Evolutionary conservation across 2,888 invertebrate species (phyloP), one percentile per base, ranked within the genome.

Genomic region (Tenthredo mesomela): DNA sequence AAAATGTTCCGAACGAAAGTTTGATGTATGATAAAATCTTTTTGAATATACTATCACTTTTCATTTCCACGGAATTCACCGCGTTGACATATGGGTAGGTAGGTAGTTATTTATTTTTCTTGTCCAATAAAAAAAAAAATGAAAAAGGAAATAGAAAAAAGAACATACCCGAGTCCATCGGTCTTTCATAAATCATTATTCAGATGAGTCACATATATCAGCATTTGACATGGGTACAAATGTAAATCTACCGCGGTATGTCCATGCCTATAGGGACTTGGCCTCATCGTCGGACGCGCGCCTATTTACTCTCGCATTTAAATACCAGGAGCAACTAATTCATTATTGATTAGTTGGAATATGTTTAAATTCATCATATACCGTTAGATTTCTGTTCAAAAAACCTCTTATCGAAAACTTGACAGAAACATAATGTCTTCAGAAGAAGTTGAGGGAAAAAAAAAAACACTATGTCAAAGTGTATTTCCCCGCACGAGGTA

Each of bases 181-280:
- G 43, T 25, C n/a, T 73, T 73, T 43, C 12, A 25, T 43, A 73
- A 47, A 73, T 73, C 73, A 43, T 73, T 73, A 73, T 73, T 73
- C 73, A 21, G 12, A 25, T 43, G 73, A 73, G 43, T 73, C 73
- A 73, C 43, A 25, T 43, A 43, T 40, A 37, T 40, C 40, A 73
- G 21, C 10, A 47, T 43, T 73, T 47, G 43, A 37, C 40, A 18
- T 43, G 5, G 15, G 40, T 73, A 43, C 21, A 9, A 21, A 21
- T 43, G 73, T 25, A 4, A 43, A 73, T 43, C 29, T 25, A 43
- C 21, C 40, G 73, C 73, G 43, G 67, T 67, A 67, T 29, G 25
- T 29, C 25, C 12, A 61, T 54, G 54, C n/a, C 54, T n/a, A 67
- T 67, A 25, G 25, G 25, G 25, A 61, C 61, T 25, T 61, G 21